Percentiles rank a stretch among this genome's conserved stretches.
These are phyloP conservation scores for Drosophila neotestacea DNA, from an alignment of 2,888 invertebrate genomes.

Conservation along the genomic window DNA sequence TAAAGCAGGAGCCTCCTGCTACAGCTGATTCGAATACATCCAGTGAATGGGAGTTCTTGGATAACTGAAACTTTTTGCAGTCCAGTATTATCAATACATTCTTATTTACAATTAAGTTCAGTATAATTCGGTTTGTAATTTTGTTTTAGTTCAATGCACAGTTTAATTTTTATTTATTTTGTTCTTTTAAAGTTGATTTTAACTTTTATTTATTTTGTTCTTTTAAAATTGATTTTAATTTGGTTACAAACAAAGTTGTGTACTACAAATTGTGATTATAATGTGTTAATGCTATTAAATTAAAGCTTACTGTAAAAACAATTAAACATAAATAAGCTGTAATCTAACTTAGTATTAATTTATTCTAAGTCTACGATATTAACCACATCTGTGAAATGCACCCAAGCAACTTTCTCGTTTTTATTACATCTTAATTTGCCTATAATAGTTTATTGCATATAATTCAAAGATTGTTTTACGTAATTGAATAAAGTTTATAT, in stretches of 20 bases:
- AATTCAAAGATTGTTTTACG: slow-evolving; percentile 6
- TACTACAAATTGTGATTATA: slow-evolving; percentile 59
- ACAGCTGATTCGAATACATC: slow-evolving; percentile 77
- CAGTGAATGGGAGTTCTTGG: slow-evolving; percentile 85
- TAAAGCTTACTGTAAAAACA: slow-evolving; percentile 27
- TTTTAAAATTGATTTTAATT: slow-evolving; percentile 6
- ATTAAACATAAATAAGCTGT: slow-evolving; percentile 13
- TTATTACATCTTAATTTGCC: slow-evolving; percentile 2
- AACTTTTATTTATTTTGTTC: slow-evolving; percentile 9
- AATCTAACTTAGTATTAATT: slow-evolving; percentile 2
- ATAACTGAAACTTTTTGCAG: slow-evolving; percentile 68
- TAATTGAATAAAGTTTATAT: slow-evolving; percentile 10
- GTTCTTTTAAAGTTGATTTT: slow-evolving; percentile 14
- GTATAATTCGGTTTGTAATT: slow-evolving; percentile 11
- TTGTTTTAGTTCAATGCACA: slow-evolving; percentile 13
- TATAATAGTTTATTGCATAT: neutral
- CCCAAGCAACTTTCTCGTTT: slow-evolving; percentile 15
- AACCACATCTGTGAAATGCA: slow-evolving; percentile 31
- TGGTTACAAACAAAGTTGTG: slow-evolving; percentile 15
- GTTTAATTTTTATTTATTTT: slow-evolving; percentile 5
- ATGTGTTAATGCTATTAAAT: slow-evolving; percentile 46
- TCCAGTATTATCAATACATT: slow-evolving; percentile 45
- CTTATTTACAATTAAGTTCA: slow-evolving; percentile 1
- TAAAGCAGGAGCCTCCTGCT: slow-evolving; percentile 43
- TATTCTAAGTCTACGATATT: slow-evolving; percentile 10